Base-by-base conservation (phyloP, 2,888 invertebrate species). In the Caenorhabditis macrosperma region DNA sequence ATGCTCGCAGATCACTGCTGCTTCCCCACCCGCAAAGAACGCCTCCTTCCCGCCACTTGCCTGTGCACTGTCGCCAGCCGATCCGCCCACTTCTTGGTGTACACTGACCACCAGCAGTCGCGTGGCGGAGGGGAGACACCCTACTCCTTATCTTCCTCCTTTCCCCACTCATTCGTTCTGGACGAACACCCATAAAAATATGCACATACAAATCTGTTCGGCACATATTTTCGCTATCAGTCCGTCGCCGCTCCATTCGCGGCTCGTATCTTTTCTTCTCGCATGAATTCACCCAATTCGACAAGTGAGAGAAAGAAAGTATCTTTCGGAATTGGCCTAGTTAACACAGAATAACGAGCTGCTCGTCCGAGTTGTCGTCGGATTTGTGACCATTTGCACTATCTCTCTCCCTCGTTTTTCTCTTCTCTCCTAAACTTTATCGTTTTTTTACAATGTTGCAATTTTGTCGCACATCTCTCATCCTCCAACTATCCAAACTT, bases 381-480 rank as follows among this genome's bases (percentile, higher is more conserved):
- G 52, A 59, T 74, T 74, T 64, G 57, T 74, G 64, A 64, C 64
- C 64, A 64, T 74, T 72, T 72, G 72, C 72, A 72, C 72, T 57
- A 44, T 50, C 44, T 26, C 68, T 41, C 38, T 44, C 59, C 50
- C 57, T 46, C 33, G n/a, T 48, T 57, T 57, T 41, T 55, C 22
- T 48, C 30, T 50, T 55, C 63, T 28, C 46, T 63, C 20, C 64
- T 66, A 64, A 72, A 64, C 59, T 74, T 74, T 74, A 74, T 74
- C 64, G 74, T 64, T 74, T 74, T 72, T 72, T 74, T 74, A 74
- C 74, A 74, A 74, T 74, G 64, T 74, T 64, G 74, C 74, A 74
- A 74, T 72, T 72, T 64, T 46, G 54, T 41, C 54, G 28, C 46
- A 22, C 54, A 52, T 41, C 30, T 12, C 48, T 52, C 17, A 17